Percentiles rank a stretch among this genome's conserved stretches.
Conservation (phyloP, 2,113 vertebrate species). For the Dunckerocampus dactyliophorus region DNA sequence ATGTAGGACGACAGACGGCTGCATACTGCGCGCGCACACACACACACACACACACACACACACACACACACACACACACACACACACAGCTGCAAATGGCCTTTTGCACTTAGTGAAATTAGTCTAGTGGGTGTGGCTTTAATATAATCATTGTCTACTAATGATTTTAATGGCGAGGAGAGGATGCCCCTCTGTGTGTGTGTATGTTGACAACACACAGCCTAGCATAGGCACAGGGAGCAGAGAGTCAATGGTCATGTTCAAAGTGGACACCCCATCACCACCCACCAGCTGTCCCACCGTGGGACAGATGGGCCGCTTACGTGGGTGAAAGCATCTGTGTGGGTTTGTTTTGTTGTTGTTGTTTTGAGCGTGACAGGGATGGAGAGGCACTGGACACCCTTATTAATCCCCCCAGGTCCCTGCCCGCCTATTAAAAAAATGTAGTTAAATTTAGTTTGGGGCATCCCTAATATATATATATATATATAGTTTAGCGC, state of each 20-base stretch:
- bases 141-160: slow-evolving; percentile 57
- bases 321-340: neutral
- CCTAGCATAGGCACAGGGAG: neutral
- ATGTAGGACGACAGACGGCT: slow-evolving; percentile 14
- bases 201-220: slow-evolving; percentile 19
- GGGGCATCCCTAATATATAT: too few relatives aligned
- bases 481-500: too few relatives aligned
- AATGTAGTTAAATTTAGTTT: too few relatives aligned
- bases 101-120: slow-evolving; percentile 62
- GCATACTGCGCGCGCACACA: slow-evolving; percentile 1
- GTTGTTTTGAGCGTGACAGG: neutral
- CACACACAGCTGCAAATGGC: slow-evolving; percentile 22
- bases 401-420: slow-evolving; percentile 9
- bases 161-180: slow-evolving; percentile 52
- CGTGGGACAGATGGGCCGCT: slow-evolving; percentile 42
- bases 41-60: slow-evolving; percentile 2
- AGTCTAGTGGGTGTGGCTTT: slow-evolving; percentile 40
- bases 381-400: slow-evolving; percentile 4
- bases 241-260: slow-evolving; percentile 31
- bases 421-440: too few relatives aligned
- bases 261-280: slow-evolving; percentile 12
- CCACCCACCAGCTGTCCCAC: slow-evolving; percentile 44
- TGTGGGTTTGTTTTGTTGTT: slow-evolving; percentile 4
- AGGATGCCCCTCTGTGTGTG: slow-evolving; percentile 17
- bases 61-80: slow-evolving; percentile 2